Evolutionary conservation across 2,797 vertebrate species (phyloP), one percentile per base, ranked within the genome.

Genomic region (Scomberomorus guttatus): DNA sequence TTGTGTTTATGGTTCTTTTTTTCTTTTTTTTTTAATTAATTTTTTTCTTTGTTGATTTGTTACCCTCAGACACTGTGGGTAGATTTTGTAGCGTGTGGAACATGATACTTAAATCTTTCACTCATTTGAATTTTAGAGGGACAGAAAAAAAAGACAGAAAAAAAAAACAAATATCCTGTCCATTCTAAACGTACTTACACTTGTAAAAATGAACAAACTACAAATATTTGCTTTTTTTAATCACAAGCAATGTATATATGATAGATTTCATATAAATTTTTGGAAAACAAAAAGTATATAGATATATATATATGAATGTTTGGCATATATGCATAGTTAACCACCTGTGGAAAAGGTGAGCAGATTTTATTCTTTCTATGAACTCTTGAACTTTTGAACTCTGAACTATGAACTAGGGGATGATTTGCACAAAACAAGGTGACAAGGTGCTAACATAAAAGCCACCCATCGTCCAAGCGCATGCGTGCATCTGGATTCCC

Each of bases 271-370:
- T 96, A 96, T 95, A 95, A 85, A 94, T 96, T 96, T 96, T 95
- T 95, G 94, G 95, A 94, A 95, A 92, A 88, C 73, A 86, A 92
- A 93, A 95, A 93, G 90, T 95, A 95, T 95, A 95, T 94, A 96
- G 91, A 95, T 95, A 92, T 91, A 92, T 91, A 92, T 95, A 96
- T 96, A 95, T 96, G 95, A 95, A 96, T 96, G 95, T 96, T 96
- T 96, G 95, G 95, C 95, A 96, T 95, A 95, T 96, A 96, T 96
- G 95, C 95, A 96, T 96, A 96, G 94, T 95, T 94, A 95, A 94
- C 89, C 95, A 96, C 95, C 95, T 95, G 93, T 93, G 86, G 82
- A 93, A 94, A 95, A 94, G 95, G 95, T 95, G 94, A 95, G 89
- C 91, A 94, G 93, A 95, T 95, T 95, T 95, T 96, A 96, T 96